Evolutionary conservation across 2,113 vertebrate genomes (phyloP), one percentile per base, ranked within the genome.

Genomic region (Sander lucioperca): DNA sequence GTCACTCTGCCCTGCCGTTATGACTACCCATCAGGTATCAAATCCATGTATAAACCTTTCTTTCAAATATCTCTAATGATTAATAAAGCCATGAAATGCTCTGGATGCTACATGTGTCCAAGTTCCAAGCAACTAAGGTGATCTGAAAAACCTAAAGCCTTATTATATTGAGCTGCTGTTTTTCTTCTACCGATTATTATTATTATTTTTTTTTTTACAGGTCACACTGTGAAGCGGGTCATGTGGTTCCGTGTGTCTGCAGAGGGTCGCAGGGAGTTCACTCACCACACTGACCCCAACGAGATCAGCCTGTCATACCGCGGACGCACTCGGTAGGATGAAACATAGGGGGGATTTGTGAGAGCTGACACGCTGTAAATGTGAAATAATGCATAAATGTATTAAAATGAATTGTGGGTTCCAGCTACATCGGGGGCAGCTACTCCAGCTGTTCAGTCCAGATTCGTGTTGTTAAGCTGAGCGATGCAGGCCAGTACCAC

Each of bases 221-320:
- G 94, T 75, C 94, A 94, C 92, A 94, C 82, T 0, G 88, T 95
- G 74, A 95, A 53, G 57, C 77, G 81, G 62, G 94, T 95, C 83
- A 95, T 94, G 94, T 96, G 95, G 95, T 95, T 95, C 75, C 94
- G 93, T 57, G 94, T 95, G 65, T 94, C 94, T 16, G 74, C 85
- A 3, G 93, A 93, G 1, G 94, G 92, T 54, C 92, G 74, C 23
- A 90, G 94, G 76, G 95, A 96, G 56, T 91, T 94, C 8, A 84
- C 86, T 63, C 90, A 94, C 87, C 95, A 96, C 88, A 88, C 91
- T 0, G 95, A 96, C 70, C 63, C 72, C 14, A 86, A 83, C 79
- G 69, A 93, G 77, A 83, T 96, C 81, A 95, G 94, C 65, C 85
- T 89, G 51, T 93, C 95, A 1, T 96, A 94, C 88, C 89, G 84